These are phyloP conservation scores for Drosophila barbarae DNA, from an alignment of 2,888 invertebrate genomes.

Conservation along the genomic window DNA sequence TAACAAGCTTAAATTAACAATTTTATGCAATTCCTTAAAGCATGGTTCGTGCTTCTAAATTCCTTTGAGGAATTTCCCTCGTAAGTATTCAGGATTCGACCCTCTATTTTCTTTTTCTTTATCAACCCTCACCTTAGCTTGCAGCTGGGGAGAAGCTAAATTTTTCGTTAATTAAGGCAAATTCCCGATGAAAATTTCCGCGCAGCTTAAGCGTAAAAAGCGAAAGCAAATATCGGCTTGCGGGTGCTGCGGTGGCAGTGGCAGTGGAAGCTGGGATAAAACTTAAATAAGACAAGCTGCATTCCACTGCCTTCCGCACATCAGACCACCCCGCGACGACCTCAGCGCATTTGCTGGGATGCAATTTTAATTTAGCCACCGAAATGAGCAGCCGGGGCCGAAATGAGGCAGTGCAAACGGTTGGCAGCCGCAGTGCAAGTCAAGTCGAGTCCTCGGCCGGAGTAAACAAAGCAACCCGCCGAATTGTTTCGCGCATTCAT, in stretches of 20 bases:
- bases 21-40: not conserved
- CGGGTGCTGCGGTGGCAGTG: conserved; percentile 19
- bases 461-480: conserved; percentile 60
- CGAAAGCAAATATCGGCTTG: conserved; percentile 39
- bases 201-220: conserved; percentile 31
- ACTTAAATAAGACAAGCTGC: conserved; percentile 37
- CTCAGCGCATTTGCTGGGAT: conserved; percentile 52
- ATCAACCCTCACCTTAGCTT: not conserved
- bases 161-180: conserved; percentile 36
- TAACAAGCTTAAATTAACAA: not conserved
- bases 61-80: not conserved
- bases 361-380: conserved; percentile 69
- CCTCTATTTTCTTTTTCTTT: not conserved
- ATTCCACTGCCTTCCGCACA: conserved; percentile 8
- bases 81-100: not conserved
- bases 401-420: conserved; percentile 16
- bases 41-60: no score
- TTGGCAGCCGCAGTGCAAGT: conserved; percentile 14
- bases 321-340: conserved; percentile 27
- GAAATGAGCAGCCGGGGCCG: conserved; percentile 52
- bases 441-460: conserved; percentile 16
- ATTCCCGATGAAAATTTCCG: conserved; percentile 29
- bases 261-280: conserved; percentile 11
- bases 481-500: conserved; percentile 61
- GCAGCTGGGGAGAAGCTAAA: conserved; percentile 6